Evolutionary conservation across 2,888 invertebrate genomes (phyloP).

Genomic region (Amblyjoppa proteus): DNA sequence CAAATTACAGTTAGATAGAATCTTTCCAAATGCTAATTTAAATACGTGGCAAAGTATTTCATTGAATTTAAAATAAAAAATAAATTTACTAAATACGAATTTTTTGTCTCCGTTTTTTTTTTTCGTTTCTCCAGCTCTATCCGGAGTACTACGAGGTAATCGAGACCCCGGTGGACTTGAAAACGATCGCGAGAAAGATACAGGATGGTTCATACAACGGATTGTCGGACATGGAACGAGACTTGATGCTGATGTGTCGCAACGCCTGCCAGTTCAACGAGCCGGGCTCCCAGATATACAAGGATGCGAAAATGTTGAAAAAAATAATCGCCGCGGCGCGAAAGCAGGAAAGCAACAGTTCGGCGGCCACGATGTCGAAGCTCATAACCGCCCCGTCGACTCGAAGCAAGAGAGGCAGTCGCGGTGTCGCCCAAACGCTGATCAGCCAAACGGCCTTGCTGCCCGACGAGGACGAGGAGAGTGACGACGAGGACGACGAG

Average conservation of each 20-base stretch:
- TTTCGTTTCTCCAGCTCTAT: slow-evolving; percentile 88
- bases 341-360: slow-evolving; percentile 80
- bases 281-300: slow-evolving; percentile 98
- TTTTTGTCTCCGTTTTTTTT: not conserved
- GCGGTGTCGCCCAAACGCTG: slow-evolving; percentile 85
- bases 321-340: slow-evolving; percentile 88
- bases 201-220: slow-evolving; percentile 93
- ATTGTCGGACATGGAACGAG: slow-evolving; percentile 94
- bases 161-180: slow-evolving; percentile 97
- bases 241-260: slow-evolving; percentile 95
- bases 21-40: too few relatives aligned
- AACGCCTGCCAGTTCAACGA: slow-evolving; percentile 99
- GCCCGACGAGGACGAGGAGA: slow-evolving; percentile 88
- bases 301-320: slow-evolving; percentile 95
- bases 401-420: slow-evolving; percentile 82
- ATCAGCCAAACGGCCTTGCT: slow-evolving; percentile 88
- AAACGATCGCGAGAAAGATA: slow-evolving; percentile 96
- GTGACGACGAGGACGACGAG: slow-evolving; percentile 88
- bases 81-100: not conserved
- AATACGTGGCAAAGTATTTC: too few relatives aligned
- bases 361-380: slow-evolving; percentile 76
- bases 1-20: too few relatives aligned
- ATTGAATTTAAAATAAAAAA: not conserved
- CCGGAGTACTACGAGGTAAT: slow-evolving; percentile 98
- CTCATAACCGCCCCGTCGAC: slow-evolving; percentile 80